Conservation (phyloP, 2,113 vertebrate genomes). For the Neomonachus schauinslandi region DNA sequence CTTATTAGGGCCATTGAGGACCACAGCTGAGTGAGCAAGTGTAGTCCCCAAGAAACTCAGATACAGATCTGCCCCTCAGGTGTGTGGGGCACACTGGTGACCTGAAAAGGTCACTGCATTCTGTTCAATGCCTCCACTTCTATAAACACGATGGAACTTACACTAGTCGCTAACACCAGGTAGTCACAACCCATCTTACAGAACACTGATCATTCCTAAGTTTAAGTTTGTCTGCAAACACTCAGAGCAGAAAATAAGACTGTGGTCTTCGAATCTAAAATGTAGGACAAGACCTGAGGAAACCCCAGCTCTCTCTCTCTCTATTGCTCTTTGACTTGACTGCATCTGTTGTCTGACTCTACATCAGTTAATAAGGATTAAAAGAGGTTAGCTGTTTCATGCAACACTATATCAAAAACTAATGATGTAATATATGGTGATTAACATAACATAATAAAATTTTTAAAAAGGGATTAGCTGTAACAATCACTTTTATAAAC, state of each 20-base stretch:
- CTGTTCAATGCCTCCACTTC: not conserved
- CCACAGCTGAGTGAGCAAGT: not conserved
- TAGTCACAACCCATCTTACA: not conserved
- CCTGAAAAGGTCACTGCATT: not conserved
- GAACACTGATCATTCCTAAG: not conserved
- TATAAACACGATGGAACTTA: not conserved
- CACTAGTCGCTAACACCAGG: not conserved
- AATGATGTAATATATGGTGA: too few relatives aligned
- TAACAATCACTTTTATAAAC: not conserved
- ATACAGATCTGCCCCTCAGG: not conserved
- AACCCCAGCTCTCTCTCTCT: not conserved
- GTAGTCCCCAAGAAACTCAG: not conserved
- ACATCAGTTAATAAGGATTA: not conserved
- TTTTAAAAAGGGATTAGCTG: not conserved
- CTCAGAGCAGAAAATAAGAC: slow-evolving; percentile 1
- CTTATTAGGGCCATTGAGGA: not conserved
- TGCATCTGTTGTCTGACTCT: not conserved
- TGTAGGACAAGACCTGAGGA: not conserved
- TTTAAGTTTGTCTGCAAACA: slow-evolving; percentile 22
- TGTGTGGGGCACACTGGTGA: not conserved
- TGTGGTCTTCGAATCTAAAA: not conserved
- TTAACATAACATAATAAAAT: too few relatives aligned
- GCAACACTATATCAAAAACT: too few relatives aligned
- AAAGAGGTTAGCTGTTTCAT: not conserved
- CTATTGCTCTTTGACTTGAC: not conserved